Base-by-base conservation (phyloP, 2,797 vertebrate genomes). In the Peromyscus attwateri region DNA sequence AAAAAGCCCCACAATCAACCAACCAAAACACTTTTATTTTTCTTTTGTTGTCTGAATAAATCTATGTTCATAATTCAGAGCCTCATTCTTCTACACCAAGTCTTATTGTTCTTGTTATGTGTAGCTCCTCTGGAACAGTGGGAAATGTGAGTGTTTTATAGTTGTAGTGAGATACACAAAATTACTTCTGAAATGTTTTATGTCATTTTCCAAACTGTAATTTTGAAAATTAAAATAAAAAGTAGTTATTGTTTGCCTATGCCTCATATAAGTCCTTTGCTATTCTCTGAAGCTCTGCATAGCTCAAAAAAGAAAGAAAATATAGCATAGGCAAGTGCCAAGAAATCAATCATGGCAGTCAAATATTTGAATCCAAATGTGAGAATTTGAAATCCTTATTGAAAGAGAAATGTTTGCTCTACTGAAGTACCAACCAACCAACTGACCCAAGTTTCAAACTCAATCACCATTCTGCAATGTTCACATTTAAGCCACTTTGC, bases 181-280 rank as follows among this genome's bases (percentile, higher is more conserved):
- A 60, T 43, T 37, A 75, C 31, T 71, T 92, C 25, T n/a, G 25
- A 40, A 37, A 31, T 64, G 37, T 12, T 73, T 60, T 89, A 9
- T 4, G 75, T 55, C 12, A 27, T n/a, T 82, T 62, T n/a, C 9
- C 3, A 11, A 49, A 27, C 7, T 21, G 6, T 13, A 55, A 6
- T 66, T 89, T 95, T 83, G 34, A 73, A 92, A 83, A 13, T 66
- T 89, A n/a, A 64, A 34, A 49, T 19, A 17, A 27, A 60, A 71
- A 81, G 46, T 64, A 70, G 3, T 43, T 0, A 7, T 71, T 21
- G 66, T 64, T 62, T 43, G 25, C 4, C 6, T 27, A 87, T 81
- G 31, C 46, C 12, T 43, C n/a, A 11, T 83, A 60, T 55, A 83
- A 49, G 34, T 34, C 21, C 80, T 34, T 89, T 57, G 57, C 79